A percentile compares a stretch with the other conserved stretches of the same genome.
Conservation (phyloP, 1,140 invertebrate genomes). For the Conus betulinus region DNA sequence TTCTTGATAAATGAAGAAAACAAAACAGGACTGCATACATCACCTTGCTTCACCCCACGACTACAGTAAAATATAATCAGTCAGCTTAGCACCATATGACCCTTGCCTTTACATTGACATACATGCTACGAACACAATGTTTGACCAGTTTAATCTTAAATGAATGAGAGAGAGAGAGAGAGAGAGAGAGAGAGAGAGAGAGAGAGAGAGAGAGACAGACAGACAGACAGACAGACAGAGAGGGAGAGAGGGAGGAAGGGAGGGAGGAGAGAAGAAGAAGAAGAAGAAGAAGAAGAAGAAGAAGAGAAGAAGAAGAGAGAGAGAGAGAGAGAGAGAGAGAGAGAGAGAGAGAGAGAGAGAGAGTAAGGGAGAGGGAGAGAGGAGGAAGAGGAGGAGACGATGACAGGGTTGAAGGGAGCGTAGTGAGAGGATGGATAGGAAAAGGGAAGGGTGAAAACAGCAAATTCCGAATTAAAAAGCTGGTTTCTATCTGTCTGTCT, state of each 20-base stretch:
- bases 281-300: not conserved
- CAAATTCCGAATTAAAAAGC: no score
- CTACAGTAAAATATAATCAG: no score
- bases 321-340: not conserved
- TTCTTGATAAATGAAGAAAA: no score
- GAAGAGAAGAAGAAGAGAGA: not conserved
- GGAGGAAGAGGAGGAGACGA: not conserved
- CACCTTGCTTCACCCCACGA: no score
- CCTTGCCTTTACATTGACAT: no score
- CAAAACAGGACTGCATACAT: no score
- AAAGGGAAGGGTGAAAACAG: not conserved
- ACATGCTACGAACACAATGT: no score
- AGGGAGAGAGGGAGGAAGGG: conserved; percentile 20
- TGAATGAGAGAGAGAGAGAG: no score
- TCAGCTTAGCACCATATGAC: no score
- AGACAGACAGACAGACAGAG: conserved; percentile 14
- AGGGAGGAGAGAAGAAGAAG: not conserved
- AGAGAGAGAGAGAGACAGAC: not conserved
- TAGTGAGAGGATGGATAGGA: no score
- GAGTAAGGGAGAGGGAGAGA: not conserved
- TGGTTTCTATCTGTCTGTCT: no score
- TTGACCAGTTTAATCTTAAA: no score
- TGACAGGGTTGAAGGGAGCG: not conserved
- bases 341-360: not conserved
- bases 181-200: not conserved